Conservation (phyloP, 2,113 vertebrate species). For the Anseranas semipalmata region DNA sequence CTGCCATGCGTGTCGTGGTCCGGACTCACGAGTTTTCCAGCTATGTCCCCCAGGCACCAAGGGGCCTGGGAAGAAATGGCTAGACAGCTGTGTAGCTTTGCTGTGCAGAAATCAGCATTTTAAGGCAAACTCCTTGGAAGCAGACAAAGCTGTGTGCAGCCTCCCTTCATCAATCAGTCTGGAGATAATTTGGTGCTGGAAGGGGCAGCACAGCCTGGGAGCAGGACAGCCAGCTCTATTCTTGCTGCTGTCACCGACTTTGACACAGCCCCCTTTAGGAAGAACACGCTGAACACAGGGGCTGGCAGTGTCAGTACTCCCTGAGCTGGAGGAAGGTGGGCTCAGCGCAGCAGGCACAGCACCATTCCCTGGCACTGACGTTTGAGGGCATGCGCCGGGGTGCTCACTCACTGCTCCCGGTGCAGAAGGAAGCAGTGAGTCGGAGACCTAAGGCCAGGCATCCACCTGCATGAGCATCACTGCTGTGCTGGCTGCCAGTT, state of each 20-base stretch:
- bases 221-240: not conserved
- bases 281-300: not conserved
- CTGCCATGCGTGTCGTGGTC: not conserved
- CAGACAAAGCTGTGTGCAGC: not conserved
- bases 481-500: not conserved
- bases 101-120: not conserved
- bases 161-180: not conserved
- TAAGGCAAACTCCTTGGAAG: not conserved
- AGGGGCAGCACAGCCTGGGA: not conserved
- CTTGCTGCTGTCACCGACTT: not conserved
- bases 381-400: not conserved
- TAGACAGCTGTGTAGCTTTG: not conserved
- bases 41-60: not conserved
- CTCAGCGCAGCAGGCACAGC: not conserved
- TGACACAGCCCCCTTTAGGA: not conserved
- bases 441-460: not conserved
- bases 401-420: not conserved
- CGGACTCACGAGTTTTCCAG: not conserved
- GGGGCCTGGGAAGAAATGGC: not conserved
- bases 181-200: not conserved
- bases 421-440: rapidly evolving
- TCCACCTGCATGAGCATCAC: rapidly evolving
- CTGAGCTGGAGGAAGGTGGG: not conserved
- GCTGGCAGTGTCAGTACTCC: not conserved
- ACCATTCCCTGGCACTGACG: not conserved